phyloP scores from a whole-genome alignment of 2,113 vertebrate genomes.

The Rhynchopsitta pachyrhyncha region DNA sequence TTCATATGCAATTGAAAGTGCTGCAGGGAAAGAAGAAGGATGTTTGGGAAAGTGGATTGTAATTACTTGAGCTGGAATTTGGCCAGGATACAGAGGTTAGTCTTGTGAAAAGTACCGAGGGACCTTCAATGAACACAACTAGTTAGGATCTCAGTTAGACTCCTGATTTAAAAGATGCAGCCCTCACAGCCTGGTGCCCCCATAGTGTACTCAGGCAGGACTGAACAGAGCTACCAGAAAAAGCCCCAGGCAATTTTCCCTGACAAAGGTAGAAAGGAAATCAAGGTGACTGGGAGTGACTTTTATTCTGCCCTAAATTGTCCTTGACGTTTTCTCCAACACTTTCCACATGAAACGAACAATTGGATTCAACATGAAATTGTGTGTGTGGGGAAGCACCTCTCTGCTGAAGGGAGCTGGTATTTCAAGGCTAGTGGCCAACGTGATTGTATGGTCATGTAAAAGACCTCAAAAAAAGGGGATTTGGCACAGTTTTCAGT shows the following conservation, averaged over 20 bases:
- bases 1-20: conserved; percentile 35
- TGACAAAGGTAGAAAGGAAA: not conserved
- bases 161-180: not conserved
- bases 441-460: not conserved
- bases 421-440: not conserved
- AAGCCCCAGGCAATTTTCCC: not conserved
- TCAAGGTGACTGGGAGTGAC: not conserved
- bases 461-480: not conserved
- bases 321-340: not conserved
- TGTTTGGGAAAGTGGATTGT: conserved; percentile 44
- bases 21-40: conserved; percentile 38
- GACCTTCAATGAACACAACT: not conserved
- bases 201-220: not conserved
- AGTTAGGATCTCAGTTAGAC: not conserved
- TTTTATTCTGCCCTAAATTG: not conserved
- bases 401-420: not conserved
- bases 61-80: conserved; percentile 67
- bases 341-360: not conserved
- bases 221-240: conserved; percentile 9
- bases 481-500: not conserved
- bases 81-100: conserved; percentile 53
- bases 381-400: not conserved
- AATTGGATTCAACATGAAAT: not conserved
- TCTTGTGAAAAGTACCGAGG: not conserved
- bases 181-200: conserved; percentile 5